A percentile compares a stretch with the other conserved stretches of the same genome.
Evolutionary conservation across 2,797 vertebrate species (phyloP).

Genomic region (Myoxocephalus aenaeus): DNA sequence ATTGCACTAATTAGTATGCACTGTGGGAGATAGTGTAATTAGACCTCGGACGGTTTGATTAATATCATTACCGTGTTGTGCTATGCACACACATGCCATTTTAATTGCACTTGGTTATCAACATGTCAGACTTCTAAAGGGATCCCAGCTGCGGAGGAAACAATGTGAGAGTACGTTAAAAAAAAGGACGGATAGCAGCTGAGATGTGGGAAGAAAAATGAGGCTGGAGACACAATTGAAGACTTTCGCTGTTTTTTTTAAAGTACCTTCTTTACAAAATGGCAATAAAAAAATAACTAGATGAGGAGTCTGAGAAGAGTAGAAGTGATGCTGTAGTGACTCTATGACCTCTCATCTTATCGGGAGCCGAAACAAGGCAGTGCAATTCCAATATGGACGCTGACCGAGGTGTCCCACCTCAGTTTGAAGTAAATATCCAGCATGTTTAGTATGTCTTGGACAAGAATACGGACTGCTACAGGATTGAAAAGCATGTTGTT

Average conservation of each 20-base stretch:
- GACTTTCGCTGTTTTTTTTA: background rate
- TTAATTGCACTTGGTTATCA: constrained; percentile 43
- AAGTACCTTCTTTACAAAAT: background rate
- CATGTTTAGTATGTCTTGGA: background rate
- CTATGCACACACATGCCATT: constrained; percentile 15
- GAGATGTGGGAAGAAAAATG: background rate
- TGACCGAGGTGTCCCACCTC: background rate
- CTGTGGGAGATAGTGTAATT: constrained; percentile 42
- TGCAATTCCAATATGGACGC: background rate
- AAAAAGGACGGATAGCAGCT: background rate
- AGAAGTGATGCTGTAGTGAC: background rate
- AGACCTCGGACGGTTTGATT: constrained; percentile 53
- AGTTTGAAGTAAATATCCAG: background rate
- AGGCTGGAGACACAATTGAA: background rate
- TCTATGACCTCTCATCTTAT: constrained; percentile 4
- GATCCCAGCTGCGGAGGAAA: constrained; percentile 14
- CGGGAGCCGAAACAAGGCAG: background rate
- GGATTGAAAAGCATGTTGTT: no score
- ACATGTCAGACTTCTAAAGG: constrained; percentile 19
- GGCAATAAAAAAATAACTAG: background rate
- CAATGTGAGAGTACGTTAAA: background rate
- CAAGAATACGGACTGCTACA: background rate
- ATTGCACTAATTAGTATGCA: constrained; percentile 51
- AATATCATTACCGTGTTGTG: constrained; percentile 40
- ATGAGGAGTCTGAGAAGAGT: background rate